Base-by-base conservation (phyloP, 1,140 invertebrate species). In the Bombyx mori region DNA sequence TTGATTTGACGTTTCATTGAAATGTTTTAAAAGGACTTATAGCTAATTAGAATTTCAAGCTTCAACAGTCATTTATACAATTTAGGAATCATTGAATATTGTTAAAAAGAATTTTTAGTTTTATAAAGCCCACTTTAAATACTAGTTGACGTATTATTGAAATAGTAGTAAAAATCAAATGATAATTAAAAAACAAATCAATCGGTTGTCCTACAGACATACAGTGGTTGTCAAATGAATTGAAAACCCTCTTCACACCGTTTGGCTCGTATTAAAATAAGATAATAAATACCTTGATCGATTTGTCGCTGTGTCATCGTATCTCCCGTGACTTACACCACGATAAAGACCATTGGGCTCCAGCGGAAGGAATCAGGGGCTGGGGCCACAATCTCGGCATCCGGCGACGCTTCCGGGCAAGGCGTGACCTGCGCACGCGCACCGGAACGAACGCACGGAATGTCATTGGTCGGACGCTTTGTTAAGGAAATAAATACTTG, bases 281-380 rank as follows among this genome's bases (percentile, higher is more conserved):
- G 26, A 1, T 35, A 35, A 35, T 35, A 35, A 35, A 35, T 35
- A 35, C 26, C 26, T 35, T 5, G 26, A 35, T 35, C 26, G 26
- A 35, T 35, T 1, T 35, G 26, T 5, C 0, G 26, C 1, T 35
- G 26, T 35, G 26, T 35, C 26, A 5, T 35, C 26, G 26, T 35
- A 35, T 35, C 2, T 0, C 26, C 4, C 4, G 26, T 35, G 0
- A 35, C 26, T 35, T 35, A 35, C 26, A 35, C 26, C 26, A 35
- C 26, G 26, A 35, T 5, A 35, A 35, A 35, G 63, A 63, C 68
- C 73, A 77, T 68, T 65, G 67, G 70, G 72, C 67, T 72, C 54
- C 73, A 75, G 75, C 83, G 83, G 83, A 86, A 86, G 81, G 79
- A 79, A 82, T 82, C 82, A 82, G 79, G 75, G 77, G 75, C 77